phyloP scores from a whole-genome alignment of 2,113 vertebrate species.

The Lasiurus cinereus region DNA sequence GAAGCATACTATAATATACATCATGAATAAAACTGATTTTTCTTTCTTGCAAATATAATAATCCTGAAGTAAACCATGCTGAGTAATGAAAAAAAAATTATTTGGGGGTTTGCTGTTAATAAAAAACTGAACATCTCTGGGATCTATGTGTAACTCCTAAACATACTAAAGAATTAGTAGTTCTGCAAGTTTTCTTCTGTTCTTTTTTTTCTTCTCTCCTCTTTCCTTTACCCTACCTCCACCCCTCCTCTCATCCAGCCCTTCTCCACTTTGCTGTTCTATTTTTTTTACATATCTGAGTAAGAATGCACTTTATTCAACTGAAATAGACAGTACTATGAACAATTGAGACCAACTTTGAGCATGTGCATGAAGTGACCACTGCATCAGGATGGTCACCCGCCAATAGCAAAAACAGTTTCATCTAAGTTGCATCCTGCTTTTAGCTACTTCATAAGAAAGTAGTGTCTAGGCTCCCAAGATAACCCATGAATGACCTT shows the following conservation, averaged over 20 bases:
- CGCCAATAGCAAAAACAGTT: neutral
- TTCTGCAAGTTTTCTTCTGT: neutral
- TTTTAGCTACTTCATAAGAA: constrained; percentile 9
- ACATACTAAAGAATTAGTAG: neutral
- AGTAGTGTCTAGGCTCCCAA: neutral
- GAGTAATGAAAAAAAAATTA: neutral
- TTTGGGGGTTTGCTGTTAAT: constrained; percentile 13
- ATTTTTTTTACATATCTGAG: neutral
- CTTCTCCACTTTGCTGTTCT: neutral
- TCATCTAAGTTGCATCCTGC: neutral
- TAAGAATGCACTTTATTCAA: neutral
- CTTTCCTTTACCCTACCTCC: neutral
- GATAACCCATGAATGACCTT: neutral
- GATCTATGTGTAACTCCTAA: neutral
- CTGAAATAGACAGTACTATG: neutral
- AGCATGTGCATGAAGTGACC: neutral
- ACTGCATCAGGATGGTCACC: neutral
- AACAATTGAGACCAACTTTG: neutral
- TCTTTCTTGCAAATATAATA: constrained; percentile 17
- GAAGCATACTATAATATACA: neutral
- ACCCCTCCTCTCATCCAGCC: neutral
- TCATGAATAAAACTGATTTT: constrained; percentile 25
- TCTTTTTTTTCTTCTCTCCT: neutral
- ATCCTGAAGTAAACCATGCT: neutral
- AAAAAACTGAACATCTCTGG: neutral